phyloP scores from a whole-genome alignment of 1,140 invertebrate genomes.

The Anadara kagoshimensis region DNA sequence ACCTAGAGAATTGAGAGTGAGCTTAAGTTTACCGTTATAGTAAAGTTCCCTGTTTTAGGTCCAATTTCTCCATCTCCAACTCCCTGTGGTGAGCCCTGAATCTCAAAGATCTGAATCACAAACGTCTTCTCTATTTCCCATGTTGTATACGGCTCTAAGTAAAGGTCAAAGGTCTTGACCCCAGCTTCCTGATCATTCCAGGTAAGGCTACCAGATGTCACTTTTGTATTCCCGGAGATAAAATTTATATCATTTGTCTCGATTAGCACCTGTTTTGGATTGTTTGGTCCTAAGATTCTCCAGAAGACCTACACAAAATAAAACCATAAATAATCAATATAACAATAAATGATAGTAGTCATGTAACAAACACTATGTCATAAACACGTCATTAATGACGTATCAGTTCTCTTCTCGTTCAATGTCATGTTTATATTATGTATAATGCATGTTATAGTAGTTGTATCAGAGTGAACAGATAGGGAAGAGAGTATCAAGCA shows the following conservation, averaged over 20 bases:
- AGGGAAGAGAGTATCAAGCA: too few relatives aligned
- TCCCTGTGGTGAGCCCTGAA: constrained; percentile 45
- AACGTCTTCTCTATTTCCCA: constrained; percentile 70
- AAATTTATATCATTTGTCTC: constrained; percentile 63
- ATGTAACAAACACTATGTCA: not conserved
- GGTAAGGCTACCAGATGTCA: constrained; percentile 52
- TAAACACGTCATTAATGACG: too few relatives aligned
- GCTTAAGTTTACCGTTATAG: constrained; percentile 53
- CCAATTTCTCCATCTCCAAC: constrained; percentile 63
- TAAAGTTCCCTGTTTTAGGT: constrained; percentile 49
- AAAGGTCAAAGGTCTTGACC: constrained; percentile 55
- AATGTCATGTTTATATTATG: too few relatives aligned
- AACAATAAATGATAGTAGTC: not conserved
- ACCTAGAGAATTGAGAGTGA: too few relatives aligned
- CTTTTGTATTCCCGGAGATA: constrained; percentile 45
- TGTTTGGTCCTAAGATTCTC: constrained; percentile 70
- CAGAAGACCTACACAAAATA: constrained; percentile 57
- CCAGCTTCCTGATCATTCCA: constrained; percentile 62
- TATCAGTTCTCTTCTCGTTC: too few relatives aligned
- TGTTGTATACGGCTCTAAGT: constrained; percentile 61
- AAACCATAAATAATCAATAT: not conserved
- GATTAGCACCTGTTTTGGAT: constrained; percentile 49
- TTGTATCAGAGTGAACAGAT: too few relatives aligned
- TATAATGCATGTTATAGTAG: too few relatives aligned
- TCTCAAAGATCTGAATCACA: constrained; percentile 58